These are phyloP conservation scores for Sitobion miscanthi DNA, from an alignment of 1,140 invertebrate species.

Conservation along the genomic window DNA sequence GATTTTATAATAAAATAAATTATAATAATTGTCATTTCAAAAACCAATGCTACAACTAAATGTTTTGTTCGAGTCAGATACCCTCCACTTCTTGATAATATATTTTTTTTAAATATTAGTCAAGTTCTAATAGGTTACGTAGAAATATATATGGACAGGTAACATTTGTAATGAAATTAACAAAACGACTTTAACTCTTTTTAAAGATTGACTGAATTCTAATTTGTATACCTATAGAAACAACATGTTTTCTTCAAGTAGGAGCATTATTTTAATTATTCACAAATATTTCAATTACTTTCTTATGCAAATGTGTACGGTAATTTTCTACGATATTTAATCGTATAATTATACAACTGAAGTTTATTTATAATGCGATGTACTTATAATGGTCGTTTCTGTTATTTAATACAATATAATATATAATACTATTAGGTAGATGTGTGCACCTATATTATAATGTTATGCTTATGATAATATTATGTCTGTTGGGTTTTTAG, in stretches of 20 bases:
- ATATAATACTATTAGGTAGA: neutral
- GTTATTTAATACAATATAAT: neutral
- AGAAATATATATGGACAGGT: too few relatives aligned
- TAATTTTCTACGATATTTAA: neutral
- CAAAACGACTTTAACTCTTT: neutral
- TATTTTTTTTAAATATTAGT: neutral
- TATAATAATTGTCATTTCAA: too few relatives aligned
- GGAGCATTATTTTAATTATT: neutral
- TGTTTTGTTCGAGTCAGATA: neutral
- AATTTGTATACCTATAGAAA: neutral
- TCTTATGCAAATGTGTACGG: neutral
- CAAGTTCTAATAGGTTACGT: neutral
- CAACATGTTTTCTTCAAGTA: neutral
- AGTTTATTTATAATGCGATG: neutral
- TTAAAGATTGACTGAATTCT: neutral
- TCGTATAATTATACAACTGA: neutral
- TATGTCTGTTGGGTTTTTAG: neutral
- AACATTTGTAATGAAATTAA: neutral
- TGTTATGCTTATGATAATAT: neutral
- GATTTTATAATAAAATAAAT: too few relatives aligned
- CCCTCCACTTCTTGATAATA: neutral
- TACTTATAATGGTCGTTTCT: neutral
- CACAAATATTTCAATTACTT: constrained; percentile 2
- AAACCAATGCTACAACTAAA: too few relatives aligned
- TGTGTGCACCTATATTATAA: neutral